Evolutionary conservation across 1,140 invertebrate species (phyloP), one percentile per base, ranked within the genome.

Genomic region (Sitobion miscanthi): DNA sequence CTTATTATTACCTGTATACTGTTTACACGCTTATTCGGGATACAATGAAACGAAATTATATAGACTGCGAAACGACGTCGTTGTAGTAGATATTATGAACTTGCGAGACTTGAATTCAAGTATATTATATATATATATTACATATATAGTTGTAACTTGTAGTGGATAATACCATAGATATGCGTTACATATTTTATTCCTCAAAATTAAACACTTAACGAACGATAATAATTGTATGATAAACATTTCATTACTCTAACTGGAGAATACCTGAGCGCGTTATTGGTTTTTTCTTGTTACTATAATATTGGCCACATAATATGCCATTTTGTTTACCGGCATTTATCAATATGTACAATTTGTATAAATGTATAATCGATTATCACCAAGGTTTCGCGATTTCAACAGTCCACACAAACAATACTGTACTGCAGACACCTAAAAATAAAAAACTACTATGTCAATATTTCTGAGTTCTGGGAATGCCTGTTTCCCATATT

Each of bases 301-400:
- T 90, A 20, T 35, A 14, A 45, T 35, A 25, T 62, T 62, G 11
- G 54, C 21, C 23, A 38, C 35, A 45, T 25, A 90, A 57, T 35
- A 89, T 62, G 7, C 35, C 57, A 45, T 25, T 90, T 62, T 62
- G 30, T 62, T 62, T 42, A 14, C 35, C 21, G 0, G 14, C 21
- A 17, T 90, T 62, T 90, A 88, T 11, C 30, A 90, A 25, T 17
- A 42, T 30, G 88, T 62, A 62, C 30, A 62, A 42, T 38, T 23
- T 57, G 52, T 90, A 30, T 62, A 45, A 90, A 8, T 57, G 52
- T 90, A 30, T 62, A 45, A 90, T 90, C 88, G 88, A 90, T 90
- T 62, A 90, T 42, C 88, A 90, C 88, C 54, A 90, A 62, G 52
- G 54, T 90, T 57, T 90, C 87, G 8, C 7, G n/a, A 23, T 54